These are phyloP conservation scores for Scomber colias DNA, from an alignment of 2,113 vertebrate species.

Conservation along the genomic window DNA sequence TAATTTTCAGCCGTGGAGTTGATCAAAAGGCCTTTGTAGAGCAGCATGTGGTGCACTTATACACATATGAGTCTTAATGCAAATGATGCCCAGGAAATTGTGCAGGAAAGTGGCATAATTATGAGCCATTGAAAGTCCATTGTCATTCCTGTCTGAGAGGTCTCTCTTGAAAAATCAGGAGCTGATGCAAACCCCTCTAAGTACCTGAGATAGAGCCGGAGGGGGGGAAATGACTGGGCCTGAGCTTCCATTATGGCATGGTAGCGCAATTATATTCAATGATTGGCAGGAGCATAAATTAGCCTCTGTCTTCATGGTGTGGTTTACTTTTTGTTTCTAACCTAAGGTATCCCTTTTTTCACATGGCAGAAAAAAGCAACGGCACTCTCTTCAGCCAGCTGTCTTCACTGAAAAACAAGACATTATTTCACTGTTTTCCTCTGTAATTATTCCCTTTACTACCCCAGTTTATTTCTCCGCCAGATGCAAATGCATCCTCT, in stretches of 20 bases:
- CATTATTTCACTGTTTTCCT: constrained; percentile 54
- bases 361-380: not conserved
- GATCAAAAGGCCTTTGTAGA: constrained; percentile 54
- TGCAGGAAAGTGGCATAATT: constrained; percentile 76
- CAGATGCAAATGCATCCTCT: constrained; percentile 54
- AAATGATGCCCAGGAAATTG: constrained; percentile 71
- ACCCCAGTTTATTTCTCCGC: constrained; percentile 54
- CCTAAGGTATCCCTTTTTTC: constrained; percentile 45
- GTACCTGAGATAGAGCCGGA: constrained; percentile 72
- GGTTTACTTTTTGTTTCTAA: constrained; percentile 54
- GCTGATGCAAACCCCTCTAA: constrained; percentile 72
- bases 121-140: constrained; percentile 75
- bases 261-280: constrained; percentile 73
- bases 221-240: constrained; percentile 59
- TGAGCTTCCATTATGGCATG: constrained; percentile 62
- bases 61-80: constrained; percentile 59
- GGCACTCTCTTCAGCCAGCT: constrained; percentile 44
- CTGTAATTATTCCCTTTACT: constrained; percentile 66
- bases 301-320: constrained; percentile 57
- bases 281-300: constrained; percentile 77
- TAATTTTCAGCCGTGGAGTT: constrained; percentile 47
- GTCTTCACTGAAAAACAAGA: constrained; percentile 54
- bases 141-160: constrained; percentile 78
- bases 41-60: constrained; percentile 50
- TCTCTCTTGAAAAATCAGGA: constrained; percentile 80